Conservation (phyloP, 2,888 invertebrate species). For the Rhodophaea formosa region DNA sequence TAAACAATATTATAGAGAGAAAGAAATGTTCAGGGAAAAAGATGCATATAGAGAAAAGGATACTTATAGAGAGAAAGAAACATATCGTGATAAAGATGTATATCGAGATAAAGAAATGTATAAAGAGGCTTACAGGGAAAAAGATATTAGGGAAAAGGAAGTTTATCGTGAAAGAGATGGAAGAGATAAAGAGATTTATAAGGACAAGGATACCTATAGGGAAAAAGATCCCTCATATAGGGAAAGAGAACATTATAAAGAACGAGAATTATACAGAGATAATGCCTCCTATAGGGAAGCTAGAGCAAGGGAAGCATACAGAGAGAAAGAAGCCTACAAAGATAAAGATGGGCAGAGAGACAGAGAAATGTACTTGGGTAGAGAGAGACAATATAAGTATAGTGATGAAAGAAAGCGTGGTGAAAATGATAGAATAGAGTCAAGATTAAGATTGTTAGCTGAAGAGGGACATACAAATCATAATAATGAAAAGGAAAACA, state of each 20-base stretch:
- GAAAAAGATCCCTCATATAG: slow-evolving; percentile 50
- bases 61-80: slow-evolving; percentile 36
- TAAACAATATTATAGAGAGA: slow-evolving; percentile 67
- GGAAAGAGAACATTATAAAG: slow-evolving; percentile 50
- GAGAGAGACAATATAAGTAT: slow-evolving; percentile 68
- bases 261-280: slow-evolving; percentile 61
- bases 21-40: slow-evolving; percentile 48
- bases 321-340: slow-evolving; percentile 63
- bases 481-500: slow-evolving; percentile 74
- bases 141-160: slow-evolving; percentile 47
- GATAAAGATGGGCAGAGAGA: slow-evolving; percentile 68
- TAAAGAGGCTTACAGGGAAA: slow-evolving; percentile 37
- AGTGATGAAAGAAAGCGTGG: slow-evolving; percentile 63
- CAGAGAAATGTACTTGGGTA: slow-evolving; percentile 55
- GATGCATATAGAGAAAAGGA: slow-evolving; percentile 50
- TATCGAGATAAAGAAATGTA: slow-evolving; percentile 45
- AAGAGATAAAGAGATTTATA: slow-evolving; percentile 52
- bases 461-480: slow-evolving; percentile 64
- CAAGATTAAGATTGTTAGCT: slow-evolving; percentile 60
- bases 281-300: slow-evolving; percentile 50
- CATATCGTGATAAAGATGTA: slow-evolving; percentile 43
- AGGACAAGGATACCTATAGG: slow-evolving; percentile 54
- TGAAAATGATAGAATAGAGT: slow-evolving; percentile 66
- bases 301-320: slow-evolving; percentile 52
- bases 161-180: slow-evolving; percentile 45